Evolutionary conservation across 2,113 vertebrate genomes (phyloP), one percentile per base, ranked within the genome.

Genomic region (Sander vitreus): DNA sequence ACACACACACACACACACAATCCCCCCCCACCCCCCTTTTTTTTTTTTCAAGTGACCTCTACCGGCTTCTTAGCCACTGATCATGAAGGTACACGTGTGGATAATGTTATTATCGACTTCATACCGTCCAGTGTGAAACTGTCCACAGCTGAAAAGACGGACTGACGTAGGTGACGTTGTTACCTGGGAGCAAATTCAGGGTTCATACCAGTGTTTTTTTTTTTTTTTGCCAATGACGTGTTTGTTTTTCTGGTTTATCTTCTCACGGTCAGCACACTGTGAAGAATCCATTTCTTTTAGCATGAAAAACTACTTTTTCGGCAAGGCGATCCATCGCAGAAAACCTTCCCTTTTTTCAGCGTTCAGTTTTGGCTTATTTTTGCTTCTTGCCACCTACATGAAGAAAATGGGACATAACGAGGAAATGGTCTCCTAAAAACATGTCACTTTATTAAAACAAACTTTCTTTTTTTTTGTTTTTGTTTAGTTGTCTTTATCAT

Each of bases 1-100:
- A 73, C 68, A 76, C 60, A 63, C 48, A 60, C 62, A 68, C 68
- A 73, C 25, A 53, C 66, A 43, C 39, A 70, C 59, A 70, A 33
- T 2, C 25, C 21, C 10, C 10, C 60, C 6, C 43, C 58, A 11
- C 33, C 33, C 33, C 6, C 33, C 33, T 33, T 33, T 33, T 33
- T 33, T 48, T 60, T 53, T 7, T 39, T 39, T n/a, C n/a, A 39
- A 58, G 21, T 27, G 76, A 71, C 54, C 78, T 12, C 18, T 21
- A 15, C 23, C 19, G n/a, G 55, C 73, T 23, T 60, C 65, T 50
- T n/a, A 65, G 19, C 48, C 30, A 15, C 14, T n/a, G 76, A 64
- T 53, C 65, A 45, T 69, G 51, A 76, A 62, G 33, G 23, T 66
- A 27, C 54, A 76, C 25, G 21, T 63, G 58, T 73, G 63, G 63